A percentile compares a stretch with the other conserved stretches of the same genome.
Conservation (phyloP, 2,797 vertebrate genomes). For the Brachyalestes nurse region DNA sequence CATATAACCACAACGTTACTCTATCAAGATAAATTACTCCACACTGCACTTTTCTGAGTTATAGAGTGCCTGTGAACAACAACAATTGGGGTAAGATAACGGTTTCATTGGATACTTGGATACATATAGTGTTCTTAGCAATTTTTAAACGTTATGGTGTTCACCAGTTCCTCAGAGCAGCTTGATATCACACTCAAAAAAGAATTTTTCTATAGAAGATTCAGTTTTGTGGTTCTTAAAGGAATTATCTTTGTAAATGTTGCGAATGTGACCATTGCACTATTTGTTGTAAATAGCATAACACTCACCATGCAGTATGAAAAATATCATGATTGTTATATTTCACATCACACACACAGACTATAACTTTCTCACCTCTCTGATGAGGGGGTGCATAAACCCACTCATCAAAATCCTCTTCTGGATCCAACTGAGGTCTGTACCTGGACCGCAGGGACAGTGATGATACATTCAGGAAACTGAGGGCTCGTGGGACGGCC, state of each 20-base stretch:
- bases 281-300: too few relatives aligned
- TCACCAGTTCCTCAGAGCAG: too few relatives aligned
- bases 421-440: slow-evolving; percentile 24
- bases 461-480: slow-evolving; percentile 4
- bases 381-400: slow-evolving; percentile 21
- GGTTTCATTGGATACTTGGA: neutral
- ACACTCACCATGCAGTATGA: too few relatives aligned
- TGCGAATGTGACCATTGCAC: too few relatives aligned
- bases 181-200: too few relatives aligned
- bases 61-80: too few relatives aligned
- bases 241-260: too few relatives aligned
- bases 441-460: slow-evolving; percentile 23
- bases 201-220: too few relatives aligned
- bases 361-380: slow-evolving; percentile 29
- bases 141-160: too few relatives aligned
- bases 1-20: neutral
- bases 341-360: neutral
- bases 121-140: too few relatives aligned
- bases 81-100: neutral
- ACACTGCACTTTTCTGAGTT: neutral
- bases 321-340: neutral
- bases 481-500: neutral
- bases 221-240: too few relatives aligned
- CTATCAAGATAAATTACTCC: neutral
- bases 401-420: slow-evolving; percentile 48